Base-by-base conservation (phyloP, 2,888 invertebrate species). In the Agrypnus murinus region DNA sequence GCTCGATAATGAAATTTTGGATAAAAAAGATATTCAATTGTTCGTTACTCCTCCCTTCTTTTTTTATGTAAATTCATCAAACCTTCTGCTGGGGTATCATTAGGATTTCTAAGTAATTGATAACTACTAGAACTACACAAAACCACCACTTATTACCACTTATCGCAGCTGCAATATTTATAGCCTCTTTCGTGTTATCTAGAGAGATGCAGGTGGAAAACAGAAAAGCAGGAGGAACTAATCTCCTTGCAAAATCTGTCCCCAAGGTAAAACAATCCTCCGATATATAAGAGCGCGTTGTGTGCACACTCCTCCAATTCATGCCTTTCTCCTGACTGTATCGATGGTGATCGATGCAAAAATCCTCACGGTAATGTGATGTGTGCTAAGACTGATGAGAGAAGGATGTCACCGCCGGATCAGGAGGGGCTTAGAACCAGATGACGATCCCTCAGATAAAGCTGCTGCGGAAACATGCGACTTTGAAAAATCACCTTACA, bases 381-480 rank as follows among this genome's bases (percentile, higher is more conserved):
- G 75, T 69, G 75, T 72, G 76, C 75, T 77, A 79, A 79, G 79
- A 81, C 80, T 79, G 79, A 81, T 80, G 79, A 80, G 77, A 79
- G 82, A 81, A 82, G 82, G 82, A 83, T 83, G 84, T 84, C 83
- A 80, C 77, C 75, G 76, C 74, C 75, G 77, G 79, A 78, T 78
- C 77, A 74, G 67, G 71, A 65, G 64, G 72, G 69, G 77, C 78
- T 80, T 80, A 79, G 75, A 76, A 78, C 78, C 81, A 79, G 78
- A 79, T 78, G 77, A 77, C 80, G 80, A 81, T 80, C 79, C 78
- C 72, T 68, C 71, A 68, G 79, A 80, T 79, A 79, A 78, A 77
- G 74, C 73, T 77, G 77, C 79, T 77, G 77, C 79, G 79, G 79
- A 80, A 79, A 76, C 75, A 74, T 73, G 76, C 73, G 79, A 80